These are phyloP conservation scores for Synergus laeviventris DNA, from an alignment of 2,888 invertebrate genomes.

Conservation along the genomic window DNA sequence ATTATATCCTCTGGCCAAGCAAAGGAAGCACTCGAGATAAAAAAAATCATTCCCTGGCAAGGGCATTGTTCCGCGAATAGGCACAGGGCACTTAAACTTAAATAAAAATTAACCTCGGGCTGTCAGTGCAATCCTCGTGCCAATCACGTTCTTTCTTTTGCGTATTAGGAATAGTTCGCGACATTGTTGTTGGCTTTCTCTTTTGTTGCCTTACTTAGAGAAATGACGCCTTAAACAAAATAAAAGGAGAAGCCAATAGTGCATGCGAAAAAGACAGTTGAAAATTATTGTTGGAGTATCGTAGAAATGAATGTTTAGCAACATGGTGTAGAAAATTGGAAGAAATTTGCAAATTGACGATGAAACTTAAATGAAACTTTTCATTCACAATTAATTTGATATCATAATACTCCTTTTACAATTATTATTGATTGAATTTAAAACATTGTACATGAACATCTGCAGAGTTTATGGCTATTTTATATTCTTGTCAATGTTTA, in stretches of 20 bases:
- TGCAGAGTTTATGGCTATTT: background rate
- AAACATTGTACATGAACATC: background rate
- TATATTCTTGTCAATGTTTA: background rate
- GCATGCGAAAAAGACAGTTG: background rate
- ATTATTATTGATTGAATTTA: too few relatives aligned
- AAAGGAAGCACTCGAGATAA: conserved; percentile 19
- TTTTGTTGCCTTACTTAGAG: conserved; percentile 47
- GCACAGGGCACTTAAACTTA: conserved; percentile 47
- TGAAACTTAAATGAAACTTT: background rate
- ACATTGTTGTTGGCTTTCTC: conserved; percentile 50
- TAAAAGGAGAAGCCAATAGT: conserved; percentile 42
- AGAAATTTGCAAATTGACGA: background rate
- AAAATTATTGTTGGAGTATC: conserved; percentile 8
- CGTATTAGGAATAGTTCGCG: conserved; percentile 52
- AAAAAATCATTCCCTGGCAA: conserved; percentile 33
- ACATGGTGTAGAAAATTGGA: background rate
- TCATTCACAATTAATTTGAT: too few relatives aligned
- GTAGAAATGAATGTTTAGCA: background rate
- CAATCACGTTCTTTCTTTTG: conserved; percentile 51
- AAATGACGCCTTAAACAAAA: conserved; percentile 45
- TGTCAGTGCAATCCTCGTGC: conserved; percentile 44
- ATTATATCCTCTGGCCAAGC: background rate
- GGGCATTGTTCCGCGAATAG: conserved; percentile 50
- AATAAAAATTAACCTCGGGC: conserved; percentile 48
- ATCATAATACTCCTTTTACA: too few relatives aligned